Evolutionary conservation across 2,888 invertebrate genomes (phyloP), one percentile per base, ranked within the genome.

Genomic region (Thymelicus lineola): DNA sequence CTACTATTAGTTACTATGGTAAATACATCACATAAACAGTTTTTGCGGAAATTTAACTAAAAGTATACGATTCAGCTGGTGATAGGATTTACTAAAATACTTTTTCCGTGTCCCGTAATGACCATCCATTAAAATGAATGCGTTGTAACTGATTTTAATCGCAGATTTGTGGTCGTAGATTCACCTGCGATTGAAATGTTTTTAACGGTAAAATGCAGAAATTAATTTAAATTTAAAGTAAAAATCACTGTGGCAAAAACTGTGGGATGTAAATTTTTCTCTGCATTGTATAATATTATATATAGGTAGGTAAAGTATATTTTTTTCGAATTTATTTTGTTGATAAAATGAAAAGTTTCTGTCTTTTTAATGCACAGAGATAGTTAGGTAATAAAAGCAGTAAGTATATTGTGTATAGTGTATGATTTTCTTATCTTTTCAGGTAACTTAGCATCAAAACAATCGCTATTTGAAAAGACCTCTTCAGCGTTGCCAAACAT

Each of bases 81-180:
- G 17, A 61, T 57, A 61, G 45, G 61, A 68, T 62, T 68, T 17
- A 61, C 61, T 46, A 68, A 68, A 62, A 62, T 36, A 57, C 45
- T 59, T 59, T 66, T 66, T 59, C 59, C 38, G 60, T 60, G 57
- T 53, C 38, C 63, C 10, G 50, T 62, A 64, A 64, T 38, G 69
- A 12, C 42, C 50, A 17, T 64, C 17, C 61, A 61, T 67, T 67
- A 70, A 70, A 70, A 70, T 50, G 63, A 70, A 70, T 64, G 63
- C 46, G 69, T 64, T 64, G 69, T 70, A 70, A 63, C 63, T 64
- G 64, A 59, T 70, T 70, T 70, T 70, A 64, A 70, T 70, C 63
- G 42, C 58, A 45, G 69, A 63, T 70, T 70, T 70, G 69, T 50
- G 69, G 69, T 70, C 6, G 48, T 48, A 64, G 57, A 58, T 58